Conservation (phyloP, 2,888 invertebrate species). For the Entomobrya proxima region DNA sequence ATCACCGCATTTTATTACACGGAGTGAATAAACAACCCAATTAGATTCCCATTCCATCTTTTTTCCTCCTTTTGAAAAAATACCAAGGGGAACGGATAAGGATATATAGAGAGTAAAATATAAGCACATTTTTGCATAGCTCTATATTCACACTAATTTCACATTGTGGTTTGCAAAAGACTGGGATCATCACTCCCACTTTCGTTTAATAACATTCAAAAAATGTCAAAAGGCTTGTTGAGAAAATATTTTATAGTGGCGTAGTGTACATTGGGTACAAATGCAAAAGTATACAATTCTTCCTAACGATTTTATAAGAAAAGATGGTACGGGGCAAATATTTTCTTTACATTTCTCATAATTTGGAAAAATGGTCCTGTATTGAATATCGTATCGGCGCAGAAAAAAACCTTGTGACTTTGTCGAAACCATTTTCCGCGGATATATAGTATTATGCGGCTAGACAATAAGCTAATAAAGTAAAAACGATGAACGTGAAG, state of each 20-base stretch:
- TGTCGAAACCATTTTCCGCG: no score
- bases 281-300: no score
- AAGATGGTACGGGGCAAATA: no score
- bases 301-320: no score
- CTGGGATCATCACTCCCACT: conserved; percentile 11
- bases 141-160: not conserved
- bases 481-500: no score
- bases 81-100: not conserved
- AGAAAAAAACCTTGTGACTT: no score
- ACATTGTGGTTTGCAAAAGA: not conserved
- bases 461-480: no score
- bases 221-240: not conserved
- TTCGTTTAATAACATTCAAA: not conserved
- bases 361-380: not conserved
- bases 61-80: not conserved
- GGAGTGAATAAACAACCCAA: conserved; percentile 59
- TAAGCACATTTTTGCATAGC: not conserved
- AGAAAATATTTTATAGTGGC: no score
- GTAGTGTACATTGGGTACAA: no score
- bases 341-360: not conserved
- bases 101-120: not conserved
- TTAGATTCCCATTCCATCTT: conserved; percentile 45
- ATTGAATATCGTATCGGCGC: no score
- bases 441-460: no score
- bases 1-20: conserved; percentile 56